Evolutionary conservation across 2,113 vertebrate species (phyloP), one percentile per base, ranked within the genome.

Genomic region (Cyprinodon brontotheroides): DNA sequence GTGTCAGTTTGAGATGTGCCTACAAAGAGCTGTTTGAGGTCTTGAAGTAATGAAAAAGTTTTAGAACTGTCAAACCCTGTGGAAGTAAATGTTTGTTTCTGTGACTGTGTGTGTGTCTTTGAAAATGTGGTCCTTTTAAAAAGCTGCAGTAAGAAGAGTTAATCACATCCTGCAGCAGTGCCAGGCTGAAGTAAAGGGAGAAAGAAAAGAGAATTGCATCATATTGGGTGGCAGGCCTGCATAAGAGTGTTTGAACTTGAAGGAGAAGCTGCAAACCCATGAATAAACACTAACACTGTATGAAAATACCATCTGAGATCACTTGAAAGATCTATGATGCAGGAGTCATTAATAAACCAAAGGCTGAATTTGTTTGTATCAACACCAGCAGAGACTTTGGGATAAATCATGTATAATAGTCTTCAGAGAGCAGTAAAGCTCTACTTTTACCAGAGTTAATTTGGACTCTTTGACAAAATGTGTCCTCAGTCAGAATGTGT

Each of bases 311-410:
- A 72, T 90, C 79, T 77, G 75, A 82, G 80, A 88, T 83, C 66
- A 89, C 72, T 87, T 87, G 74, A 88, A 80, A 84, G 79, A 82
- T 84, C 84, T 86, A 74, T 63, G 81, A 70, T 78, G 83, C 80
- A 68, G 67, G 61, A 75, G 67, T 86, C 82, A 88, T 88, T 82
- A 88, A 87, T 87, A 90, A 90, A 87, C 80, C 86, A 91, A 82
- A 83, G 78, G 69, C 48, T 47, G 53, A 88, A 85, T 90, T 53
- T 79, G 82, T 86, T 80, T 82, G 81, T 68, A 79, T 67, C 72
- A 78, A 75, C 79, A 66, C 59, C 47, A 68, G 48, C 77, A 40
- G 66, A 68, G 76, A 83, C 75, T 87, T 79, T 15, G 73, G 40
- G 78, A 90, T 86, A 74, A 85, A 86, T 89, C 86, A 81, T 81